phyloP scores from a whole-genome alignment of 2,113 vertebrate genomes.

The Jaculus jaculus region DNA sequence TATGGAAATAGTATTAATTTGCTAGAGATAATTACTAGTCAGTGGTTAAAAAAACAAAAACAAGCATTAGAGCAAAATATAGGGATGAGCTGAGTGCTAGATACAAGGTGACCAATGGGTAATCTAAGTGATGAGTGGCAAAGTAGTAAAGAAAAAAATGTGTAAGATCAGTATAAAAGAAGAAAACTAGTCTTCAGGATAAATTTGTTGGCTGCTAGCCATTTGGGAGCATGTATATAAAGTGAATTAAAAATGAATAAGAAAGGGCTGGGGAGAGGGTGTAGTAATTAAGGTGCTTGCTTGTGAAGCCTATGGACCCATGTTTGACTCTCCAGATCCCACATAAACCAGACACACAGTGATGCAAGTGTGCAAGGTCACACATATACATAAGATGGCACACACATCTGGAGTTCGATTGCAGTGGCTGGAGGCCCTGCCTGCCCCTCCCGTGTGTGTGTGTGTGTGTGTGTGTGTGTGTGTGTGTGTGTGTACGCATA shows the following conservation, averaged over 20 bases:
- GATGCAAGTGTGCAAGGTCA: no score
- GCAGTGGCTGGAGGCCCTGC: no score
- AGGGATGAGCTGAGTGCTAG: not conserved
- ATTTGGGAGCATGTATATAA: constrained; percentile 4
- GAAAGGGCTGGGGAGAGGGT: no score
- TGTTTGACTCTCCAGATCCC: no score
- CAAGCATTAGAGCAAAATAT: not conserved
- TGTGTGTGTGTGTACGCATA: no score
- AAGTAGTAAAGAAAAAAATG: not conserved
- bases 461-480: no score
- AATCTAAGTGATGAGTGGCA: not conserved
- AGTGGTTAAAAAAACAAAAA: constrained; percentile 11
- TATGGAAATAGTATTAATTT: constrained; percentile 11
- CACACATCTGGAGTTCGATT: no score
- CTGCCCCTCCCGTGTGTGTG: no score
- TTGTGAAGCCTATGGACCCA: no score
- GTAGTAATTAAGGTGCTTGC: no score
- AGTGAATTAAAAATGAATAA: not conserved
- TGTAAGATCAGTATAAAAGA: not conserved
- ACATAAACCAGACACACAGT: no score
- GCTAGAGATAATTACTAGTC: not conserved
- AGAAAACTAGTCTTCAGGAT: not conserved
- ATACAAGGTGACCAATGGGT: not conserved
- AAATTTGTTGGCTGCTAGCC: not conserved
- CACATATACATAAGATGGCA: no score